Conservation (phyloP, 2,888 invertebrate species). For the Cremastinae sp. region DNA sequence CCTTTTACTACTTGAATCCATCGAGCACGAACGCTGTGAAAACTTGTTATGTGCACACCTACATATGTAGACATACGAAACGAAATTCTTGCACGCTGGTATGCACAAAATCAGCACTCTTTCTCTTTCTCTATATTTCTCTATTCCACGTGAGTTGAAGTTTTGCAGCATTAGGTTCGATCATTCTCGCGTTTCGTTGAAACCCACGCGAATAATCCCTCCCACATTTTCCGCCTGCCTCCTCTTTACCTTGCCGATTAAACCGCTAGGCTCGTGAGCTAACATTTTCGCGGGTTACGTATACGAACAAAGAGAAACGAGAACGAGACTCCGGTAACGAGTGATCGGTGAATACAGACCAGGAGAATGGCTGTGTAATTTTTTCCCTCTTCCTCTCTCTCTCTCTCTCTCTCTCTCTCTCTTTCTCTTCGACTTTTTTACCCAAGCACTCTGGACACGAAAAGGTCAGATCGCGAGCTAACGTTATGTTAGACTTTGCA, state of each 20-base stretch:
- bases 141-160: constrained; percentile 4
- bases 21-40: constrained; percentile 18
- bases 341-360: constrained; percentile 14
- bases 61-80: no score
- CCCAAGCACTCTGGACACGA: constrained; percentile 17
- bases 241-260: constrained; percentile 3
- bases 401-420: constrained; percentile 2
- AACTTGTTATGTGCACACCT: constrained; percentile 26
- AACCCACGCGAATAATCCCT: constrained; percentile 34
- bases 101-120: constrained; percentile 17
- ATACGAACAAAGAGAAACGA: constrained; percentile 18
- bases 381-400: not conserved
- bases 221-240: not conserved
- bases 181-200: constrained; percentile 42
- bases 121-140: constrained; percentile 8
- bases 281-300: constrained; percentile 36
- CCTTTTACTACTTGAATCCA: constrained; percentile 18
- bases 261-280: constrained; percentile 16
- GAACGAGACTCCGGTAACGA: constrained; percentile 23
- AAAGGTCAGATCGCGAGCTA: constrained; percentile 54
- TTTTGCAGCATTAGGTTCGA: constrained; percentile 42
- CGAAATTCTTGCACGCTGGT: constrained; percentile 37
- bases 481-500: constrained; percentile 17
- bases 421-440: not conserved
- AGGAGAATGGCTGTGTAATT: constrained; percentile 14